phyloP scores from a whole-genome alignment of 2,797 vertebrate genomes.

The Crocodylus rhombifer region DNA sequence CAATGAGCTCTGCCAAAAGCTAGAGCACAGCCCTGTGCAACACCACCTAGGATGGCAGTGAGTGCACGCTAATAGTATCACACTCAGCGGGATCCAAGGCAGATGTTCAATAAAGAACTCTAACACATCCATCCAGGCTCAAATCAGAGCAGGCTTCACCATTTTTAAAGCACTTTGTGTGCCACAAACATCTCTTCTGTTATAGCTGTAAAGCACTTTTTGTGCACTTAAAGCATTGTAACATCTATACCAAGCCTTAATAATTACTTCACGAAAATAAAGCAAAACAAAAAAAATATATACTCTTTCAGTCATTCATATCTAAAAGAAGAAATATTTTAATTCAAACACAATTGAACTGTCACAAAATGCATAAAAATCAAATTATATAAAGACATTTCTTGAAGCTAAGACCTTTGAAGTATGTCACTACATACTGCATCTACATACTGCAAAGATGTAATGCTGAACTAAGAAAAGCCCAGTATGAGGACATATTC shows the following conservation, averaged over 20 bases:
- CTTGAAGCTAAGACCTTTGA: slow-evolving; percentile 1
- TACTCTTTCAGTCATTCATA: slow-evolving; percentile 16
- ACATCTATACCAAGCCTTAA: neutral
- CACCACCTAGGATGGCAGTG: too few relatives aligned
- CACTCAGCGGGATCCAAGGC: too few relatives aligned
- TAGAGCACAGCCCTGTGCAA: too few relatives aligned
- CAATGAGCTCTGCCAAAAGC: too few relatives aligned
- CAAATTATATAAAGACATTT: slow-evolving; percentile 54
- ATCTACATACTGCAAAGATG: neutral
- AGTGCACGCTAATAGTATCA: too few relatives aligned
- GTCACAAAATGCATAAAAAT: slow-evolving; percentile 11
- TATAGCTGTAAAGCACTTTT: too few relatives aligned
- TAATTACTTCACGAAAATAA: slow-evolving; percentile 42
- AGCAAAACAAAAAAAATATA: slow-evolving; percentile 44
- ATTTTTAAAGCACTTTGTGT: too few relatives aligned
- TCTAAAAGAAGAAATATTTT: slow-evolving; percentile 9
- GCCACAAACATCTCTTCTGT: too few relatives aligned
- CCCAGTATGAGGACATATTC: neutral
- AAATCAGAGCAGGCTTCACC: too few relatives aligned
- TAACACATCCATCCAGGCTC: too few relatives aligned
- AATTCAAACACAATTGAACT: slow-evolving; percentile 52
- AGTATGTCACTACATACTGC: neutral
- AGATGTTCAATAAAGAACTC: too few relatives aligned
- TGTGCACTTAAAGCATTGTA: too few relatives aligned
- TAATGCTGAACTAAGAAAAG: neutral